Evolutionary conservation across 1,140 invertebrate species (phyloP), one percentile per base, ranked within the genome.

Genomic region (Caligus rogercresseyi): DNA sequence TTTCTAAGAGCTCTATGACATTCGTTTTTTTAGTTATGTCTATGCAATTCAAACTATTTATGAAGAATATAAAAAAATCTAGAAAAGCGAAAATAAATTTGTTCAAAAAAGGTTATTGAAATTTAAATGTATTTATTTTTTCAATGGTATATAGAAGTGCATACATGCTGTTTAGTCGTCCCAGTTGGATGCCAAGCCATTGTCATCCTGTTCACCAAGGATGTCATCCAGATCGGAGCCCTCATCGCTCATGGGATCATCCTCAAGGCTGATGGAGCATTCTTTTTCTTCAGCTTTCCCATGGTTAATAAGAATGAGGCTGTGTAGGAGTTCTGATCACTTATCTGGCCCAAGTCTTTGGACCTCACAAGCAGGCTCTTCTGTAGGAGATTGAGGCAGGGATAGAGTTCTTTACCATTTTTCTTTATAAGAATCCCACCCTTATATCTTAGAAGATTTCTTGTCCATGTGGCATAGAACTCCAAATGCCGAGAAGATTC

Each of bases 401-500:
- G 31, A 43, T 43, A 43, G 7, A 43, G n/a, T n/a, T 43, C 31
- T 43, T 43, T 43, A 43, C 31, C 31, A 43, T 43, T 43, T 43
- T 43, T 43, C 31, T 43, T 43, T 11, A 43, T 43, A n/a, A 43
- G 31, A 43, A 7, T 43, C n/a, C 31, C 31, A 19, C 81, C 81
- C 70, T 82, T 80, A 25, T 70, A 70, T 3, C 78, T 80, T 25
- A 92, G 69, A 1, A 89, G 72, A 52, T 70, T 69, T 66, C 82
- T 78, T 51, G 83, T 75, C 91, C 90, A 97, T 23, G 78, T 71
- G 0, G 92, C 71, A 74, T 94, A 89, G 71, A 91, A 92, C 70
- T 95, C 86, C 53, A 95, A 70, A 70, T 95, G 90, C 1, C 78
- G 76, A 1, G 85, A 83, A 14, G 74, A 76, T 68, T 90, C 87